phyloP scores from a whole-genome alignment of 37 sponge, comb jelly and placozoan genomes.

The Agelas oroides region DNA sequence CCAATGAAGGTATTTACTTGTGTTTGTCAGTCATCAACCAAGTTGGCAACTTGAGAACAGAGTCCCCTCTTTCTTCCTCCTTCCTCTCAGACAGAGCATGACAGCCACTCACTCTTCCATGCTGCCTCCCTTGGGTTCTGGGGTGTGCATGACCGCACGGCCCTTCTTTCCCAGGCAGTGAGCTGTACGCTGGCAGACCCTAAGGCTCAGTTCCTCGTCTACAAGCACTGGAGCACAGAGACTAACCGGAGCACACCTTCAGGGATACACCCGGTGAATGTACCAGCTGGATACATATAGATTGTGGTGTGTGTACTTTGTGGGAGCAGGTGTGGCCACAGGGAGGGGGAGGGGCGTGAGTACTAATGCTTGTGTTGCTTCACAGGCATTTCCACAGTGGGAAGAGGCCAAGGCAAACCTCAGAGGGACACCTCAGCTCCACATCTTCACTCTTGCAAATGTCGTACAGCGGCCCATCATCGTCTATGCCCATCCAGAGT shows the following conservation, averaged over 20 bases:
- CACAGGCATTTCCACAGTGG: constrained; percentile 67
- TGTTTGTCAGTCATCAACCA: not conserved
- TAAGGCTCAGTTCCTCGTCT: constrained; percentile 65
- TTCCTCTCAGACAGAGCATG: constrained; percentile 49
- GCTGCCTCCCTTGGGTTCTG: constrained; percentile 76
- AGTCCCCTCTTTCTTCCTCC: too few species aligned
- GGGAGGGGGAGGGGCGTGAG: not conserved
- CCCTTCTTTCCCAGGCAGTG: constrained; percentile 57
- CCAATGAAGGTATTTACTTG: constrained; percentile 55
- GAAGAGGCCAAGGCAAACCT: constrained; percentile 65
- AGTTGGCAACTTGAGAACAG: too few species aligned
- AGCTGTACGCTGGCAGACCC: constrained; percentile 35
- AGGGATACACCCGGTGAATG: not conserved
- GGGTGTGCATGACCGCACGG: constrained; percentile 75
- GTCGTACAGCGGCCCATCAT: constrained; percentile 73
- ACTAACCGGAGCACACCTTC: not conserved
- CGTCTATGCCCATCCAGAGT: constrained; percentile 65
- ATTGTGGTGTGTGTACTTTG: too few species aligned
- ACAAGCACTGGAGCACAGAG: constrained; percentile 50
- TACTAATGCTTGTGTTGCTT: not conserved
- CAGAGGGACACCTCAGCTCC: constrained; percentile 44
- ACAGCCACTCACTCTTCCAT: constrained; percentile 64
- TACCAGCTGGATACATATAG: too few species aligned
- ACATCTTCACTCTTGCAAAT: constrained; percentile 74
- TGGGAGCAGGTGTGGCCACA: not conserved